Base-by-base conservation (phyloP, 2,888 invertebrate species). In the Netelia inedita region DNA sequence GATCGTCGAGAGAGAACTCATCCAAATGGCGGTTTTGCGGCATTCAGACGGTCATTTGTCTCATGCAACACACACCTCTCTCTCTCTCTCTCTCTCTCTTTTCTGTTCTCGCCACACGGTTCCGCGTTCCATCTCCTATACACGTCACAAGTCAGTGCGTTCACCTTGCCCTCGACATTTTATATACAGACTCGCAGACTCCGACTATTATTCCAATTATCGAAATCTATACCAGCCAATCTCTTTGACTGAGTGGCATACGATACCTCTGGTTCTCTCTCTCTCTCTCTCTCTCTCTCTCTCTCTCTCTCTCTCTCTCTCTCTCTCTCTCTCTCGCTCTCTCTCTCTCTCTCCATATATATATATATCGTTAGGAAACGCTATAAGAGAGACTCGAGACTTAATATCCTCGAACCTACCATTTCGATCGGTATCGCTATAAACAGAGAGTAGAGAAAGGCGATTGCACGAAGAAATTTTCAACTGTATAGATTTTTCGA, bases 131-230 rank as follows among this genome's bases (percentile, higher is more conserved):
- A 91, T 89, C 89, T 88, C 89, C 86, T 72, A 79, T 87, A 89
- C 87, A 88, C 92, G 91, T 92, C 92, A 91, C 91, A 89, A 91
- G 89, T 88, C 89, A 90, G 93, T 93, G 90, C 93, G 90, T 93
- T 93, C 93, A 93, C 93, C 93, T 93, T 91, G 89, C 87, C 82
- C 85, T 80, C 80, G 73, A 71, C 80, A 85, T 81, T 83, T 68
- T 50, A 71, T 28, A 63, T 50, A 71, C 28, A 57, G 23, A n/a
- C 28, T 21, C 43, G 43, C 46, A n/a, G 14, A 66, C 57, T 50
- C n/a, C 16, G 21, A 53, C 14, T 61, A 46, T 50, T 65, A 79
- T 41, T 65, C 72, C 61, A 82, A 88, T 90, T 89, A 90, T 90
- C 90, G 87, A 91, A 90, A 90, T 89, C 87, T 87, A 81, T 83